Evolutionary conservation across 2,113 vertebrate species (phyloP).

Genomic region (Siniperca chuatsi): DNA sequence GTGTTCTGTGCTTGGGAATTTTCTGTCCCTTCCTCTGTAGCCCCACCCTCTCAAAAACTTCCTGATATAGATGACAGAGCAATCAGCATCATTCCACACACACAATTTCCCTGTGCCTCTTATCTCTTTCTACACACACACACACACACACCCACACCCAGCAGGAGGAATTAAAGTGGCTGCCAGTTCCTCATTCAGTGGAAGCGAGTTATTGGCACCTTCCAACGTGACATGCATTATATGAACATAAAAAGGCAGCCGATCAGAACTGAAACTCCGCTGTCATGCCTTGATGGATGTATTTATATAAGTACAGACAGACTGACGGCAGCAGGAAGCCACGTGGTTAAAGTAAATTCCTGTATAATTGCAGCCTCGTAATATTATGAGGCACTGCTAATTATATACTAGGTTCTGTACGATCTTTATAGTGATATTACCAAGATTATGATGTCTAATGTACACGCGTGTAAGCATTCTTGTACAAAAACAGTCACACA

Average conservation of each 20-base stretch:
- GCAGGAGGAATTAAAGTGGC: constrained; percentile 19
- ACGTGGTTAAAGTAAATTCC: constrained; percentile 9
- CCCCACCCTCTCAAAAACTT: constrained; percentile 60
- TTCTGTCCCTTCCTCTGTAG: constrained; percentile 59
- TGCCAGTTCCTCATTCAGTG: constrained; percentile 49
- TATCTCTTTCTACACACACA: constrained; percentile 12
- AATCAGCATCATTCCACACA: constrained; percentile 20
- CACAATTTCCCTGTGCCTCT: constrained; percentile 41
- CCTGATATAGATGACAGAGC: constrained; percentile 51
- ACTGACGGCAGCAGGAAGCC: background rate
- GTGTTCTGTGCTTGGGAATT: constrained; percentile 74
- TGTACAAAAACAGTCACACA: constrained; percentile 35
- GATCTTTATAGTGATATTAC: background rate
- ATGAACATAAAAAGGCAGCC: constrained; percentile 1
- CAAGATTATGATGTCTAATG: background rate
- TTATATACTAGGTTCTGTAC: background rate
- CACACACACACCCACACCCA: background rate
- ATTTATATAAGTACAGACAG: constrained; percentile 14
- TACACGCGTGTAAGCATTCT: background rate
- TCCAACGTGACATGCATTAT: constrained; percentile 6
- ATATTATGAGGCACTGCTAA: background rate
- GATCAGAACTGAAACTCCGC: constrained; percentile 16
- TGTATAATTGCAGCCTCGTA: background rate
- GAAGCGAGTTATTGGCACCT: background rate
- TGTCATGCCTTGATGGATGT: constrained; percentile 12